Percentiles rank a stretch among this genome's conserved stretches.
Conservation (phyloP, 2,888 invertebrate species). For the Drosophila pseudotalamancana region DNA sequence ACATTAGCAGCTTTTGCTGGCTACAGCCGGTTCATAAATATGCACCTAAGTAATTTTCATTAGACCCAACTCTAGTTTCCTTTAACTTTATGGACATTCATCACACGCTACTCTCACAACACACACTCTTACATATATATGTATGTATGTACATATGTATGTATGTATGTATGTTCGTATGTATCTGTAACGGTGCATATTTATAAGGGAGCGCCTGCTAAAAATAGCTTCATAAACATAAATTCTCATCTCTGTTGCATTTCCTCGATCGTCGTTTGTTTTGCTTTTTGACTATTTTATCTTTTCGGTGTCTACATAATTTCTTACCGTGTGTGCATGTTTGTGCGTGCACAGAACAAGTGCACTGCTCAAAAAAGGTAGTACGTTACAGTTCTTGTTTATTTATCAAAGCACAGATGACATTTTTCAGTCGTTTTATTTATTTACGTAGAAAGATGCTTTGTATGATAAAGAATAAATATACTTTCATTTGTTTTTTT, state of each 20-base stretch:
- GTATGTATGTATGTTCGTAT: not conserved
- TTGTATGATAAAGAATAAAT: not conserved
- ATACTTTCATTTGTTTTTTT: not conserved
- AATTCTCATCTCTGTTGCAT: conserved; percentile 77
- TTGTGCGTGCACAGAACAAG: not conserved
- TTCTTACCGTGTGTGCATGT: conserved; percentile 41
- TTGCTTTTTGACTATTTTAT: conserved; percentile 56
- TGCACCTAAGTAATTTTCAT: conserved; percentile 53
- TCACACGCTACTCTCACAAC: conserved; percentile 34
- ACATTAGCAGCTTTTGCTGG: conserved; percentile 71
- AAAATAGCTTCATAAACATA: conserved; percentile 71
- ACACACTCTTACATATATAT: not conserved
- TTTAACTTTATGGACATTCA: conserved; percentile 27
- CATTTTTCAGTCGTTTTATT: conserved; percentile 5
- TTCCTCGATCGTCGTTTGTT: conserved; percentile 64
- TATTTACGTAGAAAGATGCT: not conserved
- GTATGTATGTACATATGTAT: not conserved
- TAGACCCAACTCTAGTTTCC: conserved; percentile 11
- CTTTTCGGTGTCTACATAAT: conserved; percentile 53
- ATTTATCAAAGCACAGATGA: conserved; percentile 18
- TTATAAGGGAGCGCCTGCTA: conserved; percentile 38
- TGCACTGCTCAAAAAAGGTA: conserved; percentile 48
- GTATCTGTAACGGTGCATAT: conserved; percentile 45
- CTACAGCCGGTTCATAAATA: conserved; percentile 65
- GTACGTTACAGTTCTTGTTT: conserved; percentile 1